These are phyloP conservation scores for Plebejus argus DNA, from an alignment of 2,888 invertebrate genomes.

Conservation along the genomic window DNA sequence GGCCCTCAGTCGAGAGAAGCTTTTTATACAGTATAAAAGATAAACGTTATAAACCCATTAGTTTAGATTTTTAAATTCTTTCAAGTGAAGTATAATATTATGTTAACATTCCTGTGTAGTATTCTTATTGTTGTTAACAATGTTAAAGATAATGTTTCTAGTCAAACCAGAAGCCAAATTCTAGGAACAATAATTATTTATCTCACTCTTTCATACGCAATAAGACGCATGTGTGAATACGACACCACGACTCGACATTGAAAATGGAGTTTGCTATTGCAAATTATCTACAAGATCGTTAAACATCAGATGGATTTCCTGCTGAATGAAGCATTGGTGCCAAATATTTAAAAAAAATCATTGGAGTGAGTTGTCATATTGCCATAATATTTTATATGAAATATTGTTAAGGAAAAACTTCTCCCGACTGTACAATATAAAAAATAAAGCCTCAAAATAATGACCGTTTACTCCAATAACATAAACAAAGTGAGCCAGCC, in stretches of 20 bases:
- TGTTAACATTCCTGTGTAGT: no score
- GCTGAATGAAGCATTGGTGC: no score
- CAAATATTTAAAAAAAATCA: no score
- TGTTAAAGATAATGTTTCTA: no score
- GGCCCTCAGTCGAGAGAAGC: not conserved
- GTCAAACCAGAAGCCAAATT: not conserved
- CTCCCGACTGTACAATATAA: not conserved
- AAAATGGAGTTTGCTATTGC: not conserved
- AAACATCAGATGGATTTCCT: no score
- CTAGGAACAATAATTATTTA: not conserved
- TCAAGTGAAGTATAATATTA: no score
- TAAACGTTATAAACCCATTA: not conserved
- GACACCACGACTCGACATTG: not conserved
- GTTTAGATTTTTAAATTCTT: no score
- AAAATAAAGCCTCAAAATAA: constrained; percentile 22
- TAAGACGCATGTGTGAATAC: not conserved
- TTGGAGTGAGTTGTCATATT: no score
- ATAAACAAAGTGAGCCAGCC: constrained; percentile 57
- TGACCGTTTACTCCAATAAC: constrained; percentile 37
- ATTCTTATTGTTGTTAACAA: no score
- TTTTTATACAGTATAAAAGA: not conserved
- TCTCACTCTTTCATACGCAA: not conserved
- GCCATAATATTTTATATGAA: no score
- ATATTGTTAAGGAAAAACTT: not conserved
- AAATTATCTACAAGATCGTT: not conserved